These are phyloP conservation scores for Smithornis capensis DNA, from an alignment of 2,113 vertebrate species.

Conservation along the genomic window DNA sequence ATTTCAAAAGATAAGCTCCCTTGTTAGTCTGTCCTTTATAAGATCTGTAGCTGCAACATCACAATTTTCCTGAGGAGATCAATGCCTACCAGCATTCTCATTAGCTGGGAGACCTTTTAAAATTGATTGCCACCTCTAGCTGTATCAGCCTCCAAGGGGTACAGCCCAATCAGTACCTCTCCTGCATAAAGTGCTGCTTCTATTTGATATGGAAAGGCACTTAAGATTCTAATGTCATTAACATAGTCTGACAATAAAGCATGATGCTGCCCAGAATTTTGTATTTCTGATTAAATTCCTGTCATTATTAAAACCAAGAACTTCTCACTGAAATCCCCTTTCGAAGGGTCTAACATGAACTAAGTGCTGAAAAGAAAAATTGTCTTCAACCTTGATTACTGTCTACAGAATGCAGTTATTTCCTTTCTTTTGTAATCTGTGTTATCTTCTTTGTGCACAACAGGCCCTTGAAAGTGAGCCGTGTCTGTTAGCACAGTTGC, in stretches of 20 bases:
- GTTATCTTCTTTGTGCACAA: background rate
- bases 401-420: background rate
- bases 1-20: constrained; percentile 17
- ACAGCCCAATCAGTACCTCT: background rate
- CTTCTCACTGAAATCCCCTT: background rate
- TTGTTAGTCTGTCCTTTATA: background rate
- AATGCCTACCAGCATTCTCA: constrained; percentile 21
- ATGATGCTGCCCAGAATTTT: background rate
- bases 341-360: background rate
- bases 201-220: background rate
- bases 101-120: constrained; percentile 30
- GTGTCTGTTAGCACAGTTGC: background rate
- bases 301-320: background rate
- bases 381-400: background rate
- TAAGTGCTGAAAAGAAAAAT: background rate
- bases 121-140: constrained; percentile 23
- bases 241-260: background rate
- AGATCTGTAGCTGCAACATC: constrained; percentile 6
- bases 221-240: background rate
- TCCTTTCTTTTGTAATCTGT: background rate
- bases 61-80: constrained; percentile 27
- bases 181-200: background rate
- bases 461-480: background rate
- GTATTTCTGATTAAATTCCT: background rate
- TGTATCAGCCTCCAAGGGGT: background rate